Evolutionary conservation across 1,140 invertebrate species (phyloP).

Genomic region (Dryas iulia): DNA sequence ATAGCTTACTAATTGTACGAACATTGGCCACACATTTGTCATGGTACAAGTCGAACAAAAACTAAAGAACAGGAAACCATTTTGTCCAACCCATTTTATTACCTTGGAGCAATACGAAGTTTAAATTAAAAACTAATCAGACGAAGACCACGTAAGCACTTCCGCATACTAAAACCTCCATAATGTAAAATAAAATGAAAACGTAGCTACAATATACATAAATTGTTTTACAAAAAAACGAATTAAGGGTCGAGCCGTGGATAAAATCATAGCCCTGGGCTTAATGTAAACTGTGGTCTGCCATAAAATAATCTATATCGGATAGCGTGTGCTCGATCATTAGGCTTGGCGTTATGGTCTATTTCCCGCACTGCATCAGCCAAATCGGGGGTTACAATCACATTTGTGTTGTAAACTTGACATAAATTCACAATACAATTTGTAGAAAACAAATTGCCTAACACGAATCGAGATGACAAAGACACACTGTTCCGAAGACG

Average conservation of each 20-base stretch:
- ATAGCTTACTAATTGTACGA: slow-evolving; percentile 12
- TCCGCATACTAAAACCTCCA: slow-evolving; percentile 24
- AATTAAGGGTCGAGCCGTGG: slow-evolving; percentile 11
- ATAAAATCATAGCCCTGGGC: slow-evolving; percentile 11
- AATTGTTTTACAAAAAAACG: slow-evolving; percentile 4
- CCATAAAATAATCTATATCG: slow-evolving; percentile 20
- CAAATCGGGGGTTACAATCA: slow-evolving; percentile 21
- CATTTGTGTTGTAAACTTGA: slow-evolving; percentile 11
- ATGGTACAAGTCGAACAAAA: slow-evolving; percentile 37
- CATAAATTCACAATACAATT: slow-evolving; percentile 50
- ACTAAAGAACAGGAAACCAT: slow-evolving; percentile 43
- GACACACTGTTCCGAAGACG: slow-evolving; percentile 42
- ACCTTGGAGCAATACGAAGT: slow-evolving; percentile 24
- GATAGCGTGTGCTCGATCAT: slow-evolving; percentile 20
- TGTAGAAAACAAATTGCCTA: slow-evolving; percentile 60
- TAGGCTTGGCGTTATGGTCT: slow-evolving; percentile 16
- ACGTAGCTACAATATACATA: slow-evolving; percentile 1
- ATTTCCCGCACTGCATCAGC: slow-evolving; percentile 8
- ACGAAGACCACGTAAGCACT: slow-evolving; percentile 18
- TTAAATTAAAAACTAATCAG: slow-evolving; percentile 37
- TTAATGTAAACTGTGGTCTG: slow-evolving; percentile 24
- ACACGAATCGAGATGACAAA: slow-evolving; percentile 46
- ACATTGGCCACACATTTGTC: slow-evolving; percentile 35
- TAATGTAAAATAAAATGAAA: slow-evolving; percentile 1
- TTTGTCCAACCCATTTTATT: slow-evolving; percentile 40